These are phyloP conservation scores for Saccostrea echinata DNA, from an alignment of 1,140 invertebrate genomes.

Conservation along the genomic window DNA sequence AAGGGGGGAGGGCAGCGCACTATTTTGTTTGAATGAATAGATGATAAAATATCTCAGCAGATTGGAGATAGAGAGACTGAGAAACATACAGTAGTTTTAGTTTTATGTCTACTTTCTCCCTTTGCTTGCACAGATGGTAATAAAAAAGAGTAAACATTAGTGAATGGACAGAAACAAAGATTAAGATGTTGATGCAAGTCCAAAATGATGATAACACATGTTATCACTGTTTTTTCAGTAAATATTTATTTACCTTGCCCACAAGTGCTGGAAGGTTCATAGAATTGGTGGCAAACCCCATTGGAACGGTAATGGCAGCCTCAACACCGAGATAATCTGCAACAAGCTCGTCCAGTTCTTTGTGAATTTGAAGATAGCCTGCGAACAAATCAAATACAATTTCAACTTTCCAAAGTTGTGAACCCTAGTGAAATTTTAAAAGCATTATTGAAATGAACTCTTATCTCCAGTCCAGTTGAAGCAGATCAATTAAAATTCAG, in stretches of 20 bases:
- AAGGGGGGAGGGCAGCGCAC: no score
- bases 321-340: slow-evolving; percentile 96
- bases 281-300: slow-evolving; percentile 99
- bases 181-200: no score
- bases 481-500: no score
- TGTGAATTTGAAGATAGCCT: slow-evolving; percentile 88
- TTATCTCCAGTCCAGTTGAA: no score
- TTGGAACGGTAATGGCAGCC: slow-evolving; percentile 96
- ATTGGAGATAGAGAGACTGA: no score
- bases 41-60: no score
- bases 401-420: not conserved
- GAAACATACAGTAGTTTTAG: no score
- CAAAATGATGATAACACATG: not conserved
- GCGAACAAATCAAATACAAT: slow-evolving; percentile 36
- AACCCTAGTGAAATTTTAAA: not conserved
- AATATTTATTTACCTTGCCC: slow-evolving; percentile 81
- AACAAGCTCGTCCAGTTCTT: slow-evolving; percentile 90
- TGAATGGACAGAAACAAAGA: no score
- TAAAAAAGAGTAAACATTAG: no score
- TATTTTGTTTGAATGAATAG: no score
- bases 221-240: not conserved
- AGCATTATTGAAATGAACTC: no score
- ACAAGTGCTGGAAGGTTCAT: slow-evolving; percentile 94
- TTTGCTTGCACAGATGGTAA: not conserved
- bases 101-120: no score